Evolutionary conservation across 2,888 invertebrate species (phyloP), one percentile per base, ranked within the genome.

Genomic region (Trissoscelio sp.): DNA sequence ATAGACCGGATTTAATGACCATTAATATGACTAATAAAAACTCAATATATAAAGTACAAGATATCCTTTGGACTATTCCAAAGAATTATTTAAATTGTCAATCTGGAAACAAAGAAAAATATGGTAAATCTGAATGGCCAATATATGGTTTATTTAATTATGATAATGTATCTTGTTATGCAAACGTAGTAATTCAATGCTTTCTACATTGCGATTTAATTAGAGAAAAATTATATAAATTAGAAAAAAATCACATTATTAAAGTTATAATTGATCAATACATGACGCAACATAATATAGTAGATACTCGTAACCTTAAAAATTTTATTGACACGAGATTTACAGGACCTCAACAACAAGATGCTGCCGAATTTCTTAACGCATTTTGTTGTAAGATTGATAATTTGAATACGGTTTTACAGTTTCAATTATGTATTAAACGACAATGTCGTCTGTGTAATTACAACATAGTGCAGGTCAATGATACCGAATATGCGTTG

Each of bases 21-120:
- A 37, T 87, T 53, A 83, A 85, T 20, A 78, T 6, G 14, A 7
- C 16, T 6, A 14, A 31, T 18, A 31, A 28, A 12, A 28, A 28
- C 74, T 58, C 31, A 2, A 85, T 84, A 79, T 37, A 73, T 70
- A 64, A 37, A 48, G n/a, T 64, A 14, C 2, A 51, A 22, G 48
- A 64, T 31, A 14, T 22, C 11, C 14, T 7, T 0, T 64, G 64
- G 66, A 53, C 39, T 11, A 11, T 51, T 14, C 24, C 22, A 18
- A 66, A 53, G 24, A 51, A 16, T 42, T 39, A 66, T 16, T n/a
- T 53, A n/a, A 7, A 66, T 16, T 51, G 51, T 42, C 53, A 66
- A 53, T 12, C 44, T 34, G 2, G 5, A 28, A 3, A 12, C 4
- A 22, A 22, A 22, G 11, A 20, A 22, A n/a, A 46, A 2, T 39